Evolutionary conservation across 2,888 invertebrate genomes (phyloP).

Genomic region (Lycophotia porphyrea): DNA sequence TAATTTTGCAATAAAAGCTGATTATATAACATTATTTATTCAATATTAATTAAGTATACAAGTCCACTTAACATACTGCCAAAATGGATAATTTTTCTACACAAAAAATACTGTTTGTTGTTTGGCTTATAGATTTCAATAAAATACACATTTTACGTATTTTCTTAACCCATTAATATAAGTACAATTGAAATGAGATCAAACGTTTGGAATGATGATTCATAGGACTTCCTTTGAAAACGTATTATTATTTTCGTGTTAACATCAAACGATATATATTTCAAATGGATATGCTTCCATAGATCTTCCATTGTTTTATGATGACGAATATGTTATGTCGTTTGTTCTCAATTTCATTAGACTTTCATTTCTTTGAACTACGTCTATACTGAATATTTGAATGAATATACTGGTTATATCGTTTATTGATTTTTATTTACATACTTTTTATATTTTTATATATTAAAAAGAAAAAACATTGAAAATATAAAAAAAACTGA

Average conservation of each 20-base stretch:
- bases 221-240: constrained; percentile 24
- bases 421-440: no score
- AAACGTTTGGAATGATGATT: constrained; percentile 39
- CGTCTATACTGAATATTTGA: not conserved
- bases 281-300: constrained; percentile 13
- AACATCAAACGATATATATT: constrained; percentile 47
- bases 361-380: not conserved
- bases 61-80: not conserved
- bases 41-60: not conserved
- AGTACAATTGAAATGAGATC: constrained; percentile 38
- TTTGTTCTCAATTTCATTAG: constrained; percentile 9
- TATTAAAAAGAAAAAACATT: no score
- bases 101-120: not conserved
- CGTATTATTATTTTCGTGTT: constrained; percentile 22
- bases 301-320: constrained; percentile 36
- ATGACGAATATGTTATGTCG: constrained; percentile 1
- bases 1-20: no score
- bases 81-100: not conserved
- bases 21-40: not conserved
- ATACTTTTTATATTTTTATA: no score
- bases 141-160: constrained; percentile 18
- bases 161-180: constrained; percentile 23
- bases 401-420: not conserved
- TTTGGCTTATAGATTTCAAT: not conserved
- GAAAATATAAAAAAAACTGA: no score